Evolutionary conservation across 1,140 invertebrate genomes (phyloP).

Genomic region (Ceratoteleas bidentatus): DNA sequence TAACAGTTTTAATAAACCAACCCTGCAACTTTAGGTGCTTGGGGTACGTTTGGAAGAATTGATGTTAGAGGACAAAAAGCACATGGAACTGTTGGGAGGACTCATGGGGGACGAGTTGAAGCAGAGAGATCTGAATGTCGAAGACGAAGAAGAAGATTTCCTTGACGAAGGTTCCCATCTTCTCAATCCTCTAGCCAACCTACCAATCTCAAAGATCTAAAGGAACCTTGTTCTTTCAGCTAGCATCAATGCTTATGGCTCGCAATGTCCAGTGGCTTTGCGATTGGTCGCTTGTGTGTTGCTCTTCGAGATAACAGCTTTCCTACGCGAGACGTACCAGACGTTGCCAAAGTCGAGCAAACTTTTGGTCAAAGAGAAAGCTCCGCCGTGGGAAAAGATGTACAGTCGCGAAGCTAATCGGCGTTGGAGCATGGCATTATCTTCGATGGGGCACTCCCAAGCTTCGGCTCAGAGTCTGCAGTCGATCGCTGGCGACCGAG

Average conservation of each 20-base stretch:
- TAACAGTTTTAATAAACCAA: no score
- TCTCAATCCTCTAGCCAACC: no score
- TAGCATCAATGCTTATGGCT: conserved; percentile 92
- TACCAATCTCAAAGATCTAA: not conserved
- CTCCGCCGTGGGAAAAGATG: conserved; percentile 88
- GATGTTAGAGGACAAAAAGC: conserved; percentile 87
- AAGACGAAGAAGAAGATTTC: conserved; percentile 99
- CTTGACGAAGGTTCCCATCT: conserved; percentile 92
- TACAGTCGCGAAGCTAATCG: conserved; percentile 91
- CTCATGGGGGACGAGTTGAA: conserved; percentile 91
- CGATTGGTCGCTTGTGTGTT: conserved; percentile 96
- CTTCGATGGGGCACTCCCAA: conserved; percentile 95
- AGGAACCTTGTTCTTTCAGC: conserved; percentile 82
- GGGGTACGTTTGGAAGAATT: conserved; percentile 93
- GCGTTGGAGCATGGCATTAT: conserved; percentile 94
- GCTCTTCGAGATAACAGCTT: conserved; percentile 97
- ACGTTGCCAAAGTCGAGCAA: conserved; percentile 88
- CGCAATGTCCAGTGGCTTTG: conserved; percentile 94
- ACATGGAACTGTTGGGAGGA: conserved; percentile 85
- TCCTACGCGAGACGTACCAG: conserved; percentile 97
- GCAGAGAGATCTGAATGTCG: conserved; percentile 91
- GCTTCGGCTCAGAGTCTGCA: conserved; percentile 95
- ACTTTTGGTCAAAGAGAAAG: conserved; percentile 86
- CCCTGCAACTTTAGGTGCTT: no score
- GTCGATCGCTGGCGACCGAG: conserved; percentile 91